Conservation (phyloP, 2,113 vertebrate species). For the Tricholaema leucomelas region DNA sequence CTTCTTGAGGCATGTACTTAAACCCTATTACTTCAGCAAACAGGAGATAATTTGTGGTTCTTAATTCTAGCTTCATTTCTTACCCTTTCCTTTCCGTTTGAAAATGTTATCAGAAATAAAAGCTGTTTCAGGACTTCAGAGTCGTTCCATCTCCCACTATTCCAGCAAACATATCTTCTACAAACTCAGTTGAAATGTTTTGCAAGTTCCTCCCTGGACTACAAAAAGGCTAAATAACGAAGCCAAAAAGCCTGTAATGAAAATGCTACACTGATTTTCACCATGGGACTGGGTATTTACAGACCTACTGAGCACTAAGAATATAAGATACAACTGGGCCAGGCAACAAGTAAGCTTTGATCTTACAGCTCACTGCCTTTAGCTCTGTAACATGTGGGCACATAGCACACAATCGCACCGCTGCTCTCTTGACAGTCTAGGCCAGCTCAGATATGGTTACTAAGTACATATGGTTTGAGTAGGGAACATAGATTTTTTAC, state of each 20-base stretch:
- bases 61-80: background rate
- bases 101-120: background rate
- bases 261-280: background rate
- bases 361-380: background rate
- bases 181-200: background rate
- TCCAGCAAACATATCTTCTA: background rate
- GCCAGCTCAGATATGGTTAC: background rate
- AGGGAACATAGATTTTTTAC: background rate
- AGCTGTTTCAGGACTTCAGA: background rate
- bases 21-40: constrained; percentile 34
- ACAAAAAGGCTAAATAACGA: background rate
- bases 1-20: constrained; percentile 33
- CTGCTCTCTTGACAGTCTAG: background rate
- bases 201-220: background rate
- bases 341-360: background rate
- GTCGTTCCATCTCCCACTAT: background rate
- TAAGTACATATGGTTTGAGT: background rate
- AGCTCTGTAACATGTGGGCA: background rate
- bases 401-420: fast-evolving
- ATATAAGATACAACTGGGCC: background rate
- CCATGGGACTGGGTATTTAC: background rate
- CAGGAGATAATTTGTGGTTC: background rate
- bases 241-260: background rate
- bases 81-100: background rate
- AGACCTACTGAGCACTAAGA: background rate